phyloP scores from a whole-genome alignment of 2,888 invertebrate species.

The Tetheella fluctuosa region DNA sequence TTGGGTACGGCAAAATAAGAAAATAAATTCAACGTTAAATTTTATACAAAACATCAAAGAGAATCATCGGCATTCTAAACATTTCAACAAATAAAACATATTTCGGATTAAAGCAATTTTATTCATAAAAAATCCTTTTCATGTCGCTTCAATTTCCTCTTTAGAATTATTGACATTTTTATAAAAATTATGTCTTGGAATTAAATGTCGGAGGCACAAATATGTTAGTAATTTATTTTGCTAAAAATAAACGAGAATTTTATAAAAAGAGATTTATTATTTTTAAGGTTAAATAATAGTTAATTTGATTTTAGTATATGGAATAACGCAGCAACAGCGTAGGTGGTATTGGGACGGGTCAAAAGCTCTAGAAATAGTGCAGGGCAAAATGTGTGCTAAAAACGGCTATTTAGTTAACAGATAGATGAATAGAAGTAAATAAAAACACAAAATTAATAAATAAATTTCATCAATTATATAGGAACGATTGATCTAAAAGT shows the following conservation, averaged over 20 bases:
- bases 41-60: constrained; percentile 8
- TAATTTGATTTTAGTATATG: too few species aligned
- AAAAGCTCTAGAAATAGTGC: too few species aligned
- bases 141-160: constrained; percentile 9
- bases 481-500: too few species aligned
- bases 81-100: background rate
- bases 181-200: background rate
- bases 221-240: background rate
- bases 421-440: too few species aligned
- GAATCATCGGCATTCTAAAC: background rate
- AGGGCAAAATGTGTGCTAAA: too few species aligned
- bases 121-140: constrained; percentile 1
- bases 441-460: too few species aligned
- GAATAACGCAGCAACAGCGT: too few species aligned
- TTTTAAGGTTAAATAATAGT: too few species aligned
- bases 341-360: too few species aligned
- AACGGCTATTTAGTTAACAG: too few species aligned
- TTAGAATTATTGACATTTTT: constrained; percentile 1
- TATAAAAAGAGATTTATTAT: background rate
- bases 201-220: background rate
- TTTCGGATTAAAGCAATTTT: background rate
- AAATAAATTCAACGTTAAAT: background rate
- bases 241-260: background rate
- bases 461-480: too few species aligned
- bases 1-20: background rate